These are phyloP conservation scores for Dendrocopos noguchii DNA, from an alignment of 2,113 vertebrate species.

Conservation along the genomic window DNA sequence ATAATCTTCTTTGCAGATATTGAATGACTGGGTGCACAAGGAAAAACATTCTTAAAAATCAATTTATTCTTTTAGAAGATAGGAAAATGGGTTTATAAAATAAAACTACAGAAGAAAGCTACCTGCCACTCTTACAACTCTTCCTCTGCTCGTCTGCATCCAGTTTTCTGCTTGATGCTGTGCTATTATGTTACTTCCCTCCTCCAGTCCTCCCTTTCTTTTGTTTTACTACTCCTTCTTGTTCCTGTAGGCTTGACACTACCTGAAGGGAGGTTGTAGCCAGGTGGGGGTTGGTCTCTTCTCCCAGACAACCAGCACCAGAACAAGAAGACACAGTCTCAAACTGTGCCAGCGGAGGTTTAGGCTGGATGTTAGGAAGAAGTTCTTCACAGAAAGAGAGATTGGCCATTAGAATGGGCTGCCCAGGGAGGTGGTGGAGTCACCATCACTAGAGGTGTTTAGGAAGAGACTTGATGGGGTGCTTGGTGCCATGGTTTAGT, in stretches of 20 bases:
- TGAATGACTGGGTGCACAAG: background rate
- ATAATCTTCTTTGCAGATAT: background rate
- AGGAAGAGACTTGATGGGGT: no score
- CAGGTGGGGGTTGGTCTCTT: no score
- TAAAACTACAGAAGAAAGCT: background rate
- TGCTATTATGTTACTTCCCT: background rate
- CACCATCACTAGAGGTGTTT: no score
- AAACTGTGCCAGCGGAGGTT: no score
- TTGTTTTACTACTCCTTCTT: background rate
- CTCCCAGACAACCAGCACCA: no score
- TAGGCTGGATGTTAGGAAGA: no score
- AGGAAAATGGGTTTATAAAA: background rate
- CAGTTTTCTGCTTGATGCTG: background rate
- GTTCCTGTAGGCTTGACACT: background rate
- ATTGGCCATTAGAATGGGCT: no score
- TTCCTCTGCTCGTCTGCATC: background rate
- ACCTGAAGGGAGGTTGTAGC: no score
- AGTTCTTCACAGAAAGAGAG: no score
- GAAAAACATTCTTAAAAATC: background rate
- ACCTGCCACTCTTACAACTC: background rate
- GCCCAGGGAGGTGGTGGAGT: no score
- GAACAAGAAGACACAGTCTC: no score
- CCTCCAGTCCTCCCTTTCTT: background rate
- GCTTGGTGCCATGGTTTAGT: no score
- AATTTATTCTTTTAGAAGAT: background rate